Evolutionary conservation across 2,113 vertebrate genomes (phyloP), one percentile per base, ranked within the genome.

Genomic region (Lamprologus lemairii): DNA sequence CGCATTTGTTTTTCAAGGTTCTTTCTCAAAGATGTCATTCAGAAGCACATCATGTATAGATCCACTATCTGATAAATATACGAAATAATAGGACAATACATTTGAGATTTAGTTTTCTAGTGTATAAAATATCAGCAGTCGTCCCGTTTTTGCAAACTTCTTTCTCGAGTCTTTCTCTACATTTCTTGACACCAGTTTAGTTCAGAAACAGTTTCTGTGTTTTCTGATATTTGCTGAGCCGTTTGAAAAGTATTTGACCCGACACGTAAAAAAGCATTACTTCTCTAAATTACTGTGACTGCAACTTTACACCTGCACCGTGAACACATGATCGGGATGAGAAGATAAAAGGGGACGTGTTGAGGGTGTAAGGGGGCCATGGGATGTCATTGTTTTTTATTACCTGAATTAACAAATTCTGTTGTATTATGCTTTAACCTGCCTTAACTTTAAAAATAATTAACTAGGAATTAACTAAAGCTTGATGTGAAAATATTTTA

Each of bases 51-150:
- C 35, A 9, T 68, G 63, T 68, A 40, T 23, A 23, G n/a, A 68
- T 23, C 1, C 35, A 23, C 7, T 68, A 40, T 68, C 12, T 23
- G 63, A 40, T 40, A 68, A 40, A 40, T 40, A 23, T 40, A 45
- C 0, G 5, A 73, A 73, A 26, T 45, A 68, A 37, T 7, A 45
- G 13, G 37, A 42, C n/a, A 6, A 0, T 71, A 16, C n/a, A 16
- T 71, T 23, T 71, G 21, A 7, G 37, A 26, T 26, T 26, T 71
- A 10, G 13, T 16, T 23, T 71, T 71, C 21, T 23, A 26, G 65
- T 26, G 12, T 71, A 26, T 45, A 26, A 45, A 71, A 42, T 23
- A 42, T 71, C 65, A 42, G 63, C 19, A 68, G 33, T 68, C 0
- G 0, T 37, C 37, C 37, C 9, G 2, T 16, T 45, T 73, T 3